Evolutionary conservation across 2,888 invertebrate species (phyloP).

Genomic region (Chrysolina oricalcia): DNA sequence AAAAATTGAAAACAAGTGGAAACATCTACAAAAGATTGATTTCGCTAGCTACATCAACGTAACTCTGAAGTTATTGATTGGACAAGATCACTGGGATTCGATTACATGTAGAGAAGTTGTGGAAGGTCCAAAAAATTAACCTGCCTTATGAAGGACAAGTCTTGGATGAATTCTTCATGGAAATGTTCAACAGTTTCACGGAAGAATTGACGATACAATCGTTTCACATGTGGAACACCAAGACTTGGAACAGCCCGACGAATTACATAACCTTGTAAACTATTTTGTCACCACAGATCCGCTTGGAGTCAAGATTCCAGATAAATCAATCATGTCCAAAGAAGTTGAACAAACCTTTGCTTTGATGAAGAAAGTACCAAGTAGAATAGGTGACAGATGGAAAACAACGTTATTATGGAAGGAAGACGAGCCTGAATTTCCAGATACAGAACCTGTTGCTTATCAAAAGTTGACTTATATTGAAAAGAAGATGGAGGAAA

Average conservation of each 20-base stretch:
- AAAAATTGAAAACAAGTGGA: too few species aligned
- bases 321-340: background rate
- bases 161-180: conserved; percentile 14
- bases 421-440: background rate
- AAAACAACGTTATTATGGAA: conserved; percentile 1
- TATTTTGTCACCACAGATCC: too few species aligned
- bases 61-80: too few species aligned
- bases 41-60: too few species aligned
- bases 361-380: background rate
- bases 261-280: too few species aligned
- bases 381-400: background rate
- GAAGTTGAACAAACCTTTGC: background rate
- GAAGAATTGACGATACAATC: too few species aligned
- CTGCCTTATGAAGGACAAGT: background rate
- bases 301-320: too few species aligned
- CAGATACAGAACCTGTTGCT: background rate
- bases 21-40: too few species aligned
- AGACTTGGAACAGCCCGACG: too few species aligned
- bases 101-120: background rate
- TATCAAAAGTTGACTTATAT: background rate
- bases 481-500: conserved; percentile 9
- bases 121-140: background rate
- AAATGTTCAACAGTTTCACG: too few species aligned
- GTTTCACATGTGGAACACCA: too few species aligned
- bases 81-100: too few species aligned